Evolutionary conservation across 2,888 invertebrate genomes (phyloP).

Genomic region (Thereva unica): DNA sequence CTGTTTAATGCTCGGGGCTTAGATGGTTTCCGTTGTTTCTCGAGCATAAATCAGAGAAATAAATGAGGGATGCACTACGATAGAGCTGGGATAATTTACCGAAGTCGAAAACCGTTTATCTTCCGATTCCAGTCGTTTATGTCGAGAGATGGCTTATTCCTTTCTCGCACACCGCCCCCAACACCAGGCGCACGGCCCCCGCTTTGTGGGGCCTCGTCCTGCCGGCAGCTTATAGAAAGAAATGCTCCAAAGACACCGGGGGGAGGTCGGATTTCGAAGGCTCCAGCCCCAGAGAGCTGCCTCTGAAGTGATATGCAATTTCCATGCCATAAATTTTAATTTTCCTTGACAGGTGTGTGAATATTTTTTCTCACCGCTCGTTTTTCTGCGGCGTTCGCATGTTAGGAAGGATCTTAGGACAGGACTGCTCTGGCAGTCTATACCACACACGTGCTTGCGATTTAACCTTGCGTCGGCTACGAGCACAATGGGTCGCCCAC

Average conservation of each 20-base stretch:
- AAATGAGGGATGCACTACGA: not conserved
- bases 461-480: conserved; percentile 11
- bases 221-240: not conserved
- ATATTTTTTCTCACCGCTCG: conserved; percentile 25
- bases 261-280: conserved; percentile 24
- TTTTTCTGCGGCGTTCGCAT: conserved; percentile 7
- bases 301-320: conserved; percentile 36
- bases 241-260: not conserved
- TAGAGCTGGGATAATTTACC: conserved; percentile 2
- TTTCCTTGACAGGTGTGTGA: conserved; percentile 23
- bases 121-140: conserved; percentile 25
- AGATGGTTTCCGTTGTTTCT: conserved; percentile 6
- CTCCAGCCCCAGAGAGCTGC: conserved; percentile 19
- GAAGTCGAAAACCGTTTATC: conserved; percentile 33
- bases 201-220: not conserved
- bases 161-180: not conserved
- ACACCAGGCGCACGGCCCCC: conserved; percentile 4
- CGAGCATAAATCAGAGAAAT: conserved; percentile 11
- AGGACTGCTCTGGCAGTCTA: no score
- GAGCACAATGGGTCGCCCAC: conserved; percentile 21
- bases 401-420: conserved; percentile 8
- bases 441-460: conserved; percentile 20
- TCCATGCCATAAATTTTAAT: conserved; percentile 38
- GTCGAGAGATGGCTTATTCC: conserved; percentile 2
- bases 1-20: conserved; percentile 2